Evolutionary conservation across 2,888 invertebrate genomes (phyloP), one percentile per base, ranked within the genome.

Genomic region (Lapara coniferarum): DNA sequence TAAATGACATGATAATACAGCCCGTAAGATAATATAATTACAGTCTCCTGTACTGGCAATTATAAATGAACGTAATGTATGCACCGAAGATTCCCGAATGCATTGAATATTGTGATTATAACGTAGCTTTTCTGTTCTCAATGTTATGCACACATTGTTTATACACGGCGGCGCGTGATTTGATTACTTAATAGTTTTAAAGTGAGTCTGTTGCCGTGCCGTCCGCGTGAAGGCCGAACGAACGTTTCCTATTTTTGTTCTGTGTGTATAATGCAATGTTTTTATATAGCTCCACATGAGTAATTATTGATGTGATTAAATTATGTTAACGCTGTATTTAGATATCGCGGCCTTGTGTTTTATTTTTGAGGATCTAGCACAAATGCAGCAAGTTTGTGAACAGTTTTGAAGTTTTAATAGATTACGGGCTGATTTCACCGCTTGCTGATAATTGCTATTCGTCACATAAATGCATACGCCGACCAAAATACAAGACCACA

Each of bases 131-230:
- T 49, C 7, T 4, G 19, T 6, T 49, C 19, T 19, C 46, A 49
- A 63, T 63, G 59, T 16, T 49, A 63, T 19, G 12, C 49, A 46
- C 63, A 46, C 49, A 63, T 16, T 63, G 63, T 49, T 63, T 63
- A 63, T 46, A 63, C 46, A 16, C 46, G 19, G 6, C 63, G 19
- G 63, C 63, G 49, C 63, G 63, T 63, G 63, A 5, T 63, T 49
- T 46, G 63, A 63, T 63, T 63, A 63, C 49, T 63, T 63, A 63
- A 63, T 63, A 49, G 63, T 49, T 46, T 10, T 46, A 46, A 16
- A 46, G 13, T 46, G 46, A 46, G 63, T 46, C 13, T 57, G 63
- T 63, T 63, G 63, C 63, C 59, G 59, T 44, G 44, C 59, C 19
- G 63, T 63, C 63, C 13, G 46, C 19, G 49, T 49, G 63, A 63